Percentiles rank a stretch among this genome's conserved stretches.
phyloP scores from a whole-genome alignment of 2,113 vertebrate species.

The Neotoma lepida region DNA sequence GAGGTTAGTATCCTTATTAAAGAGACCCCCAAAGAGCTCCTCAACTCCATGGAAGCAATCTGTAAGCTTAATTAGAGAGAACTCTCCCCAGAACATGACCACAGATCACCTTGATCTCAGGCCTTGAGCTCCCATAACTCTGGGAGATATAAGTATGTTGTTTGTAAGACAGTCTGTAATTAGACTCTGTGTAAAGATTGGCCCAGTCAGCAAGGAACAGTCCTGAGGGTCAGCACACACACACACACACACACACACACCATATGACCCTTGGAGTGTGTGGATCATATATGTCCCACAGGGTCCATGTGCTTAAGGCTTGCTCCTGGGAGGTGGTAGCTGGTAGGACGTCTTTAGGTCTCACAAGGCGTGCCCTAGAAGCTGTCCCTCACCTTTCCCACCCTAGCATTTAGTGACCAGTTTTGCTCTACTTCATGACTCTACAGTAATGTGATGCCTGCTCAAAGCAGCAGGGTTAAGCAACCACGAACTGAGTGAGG shows the following conservation, averaged over 20 bases:
- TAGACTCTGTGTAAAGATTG: not conserved
- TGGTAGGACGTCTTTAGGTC: not conserved
- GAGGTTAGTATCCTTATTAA: no score
- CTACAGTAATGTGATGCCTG: not conserved
- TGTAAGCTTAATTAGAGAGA: not conserved
- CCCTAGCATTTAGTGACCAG: not conserved
- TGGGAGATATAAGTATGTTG: not conserved
- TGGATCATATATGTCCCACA: no score
- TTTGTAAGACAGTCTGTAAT: not conserved
- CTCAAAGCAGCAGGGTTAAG: not conserved
- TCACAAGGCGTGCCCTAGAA: no score
- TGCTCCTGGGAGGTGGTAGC: not conserved
- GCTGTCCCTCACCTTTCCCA: no score
- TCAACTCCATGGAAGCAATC: no score
- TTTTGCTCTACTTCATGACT: not conserved
- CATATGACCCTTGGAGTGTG: not conserved
- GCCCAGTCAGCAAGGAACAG: not conserved
- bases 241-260: no score
- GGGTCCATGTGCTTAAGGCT: not conserved
- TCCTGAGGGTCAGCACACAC: no score
- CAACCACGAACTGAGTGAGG: not conserved
- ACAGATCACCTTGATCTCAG: not conserved
- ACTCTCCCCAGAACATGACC: not conserved
- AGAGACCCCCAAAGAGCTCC: not conserved
- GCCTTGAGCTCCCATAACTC: not conserved